Evolutionary conservation across 2,888 invertebrate species (phyloP), one percentile per base, ranked within the genome.

Genomic region (Xestia c-nigrum): DNA sequence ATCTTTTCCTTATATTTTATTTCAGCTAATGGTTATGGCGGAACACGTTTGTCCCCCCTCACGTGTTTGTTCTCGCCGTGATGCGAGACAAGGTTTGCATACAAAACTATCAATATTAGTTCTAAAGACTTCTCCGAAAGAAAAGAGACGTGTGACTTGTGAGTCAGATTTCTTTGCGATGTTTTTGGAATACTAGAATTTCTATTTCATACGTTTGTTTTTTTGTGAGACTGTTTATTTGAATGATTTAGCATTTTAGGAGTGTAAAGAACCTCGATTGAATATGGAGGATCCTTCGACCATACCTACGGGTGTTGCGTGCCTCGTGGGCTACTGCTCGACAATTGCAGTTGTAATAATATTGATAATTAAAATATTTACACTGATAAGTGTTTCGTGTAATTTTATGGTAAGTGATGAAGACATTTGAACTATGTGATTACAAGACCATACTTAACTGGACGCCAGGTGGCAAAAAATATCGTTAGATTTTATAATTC

Each of bases 1-100:
- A 69, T 74, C 1, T 78, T 78, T 79, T 85, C 73, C 84, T 79
- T 69, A 19, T 74, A 66, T 71, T 74, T 75, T 78, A 74, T 85
- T 71, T 61, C 24, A 19, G 67, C 64, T 78, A 65, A 75, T 72
- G 70, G 68, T 71, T 75, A 65, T 52, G 57, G 65, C 38, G 70
- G 66, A 75, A 81, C 81, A 61, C 55, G 78, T 81, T 81, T 70
- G 19, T 38, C 43, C 50, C 72, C 74, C 24, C 63, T 59, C 47
- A 59, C 50, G 47, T 83, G 61, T 78, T 84, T 73, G 61, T 46
- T 66, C 50, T 59, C n/a, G 55, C 43, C 67, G 61, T 43, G 69
- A 69, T 67, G 3, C 46, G 21, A 74, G n/a, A 31, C 55, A 47
- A 67, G 57, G 38, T 80, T 73, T 80, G 70, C 72, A 68, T 83